These are phyloP conservation scores for Drosophila leonis DNA, from an alignment of 2,888 invertebrate genomes.

Conservation along the genomic window DNA sequence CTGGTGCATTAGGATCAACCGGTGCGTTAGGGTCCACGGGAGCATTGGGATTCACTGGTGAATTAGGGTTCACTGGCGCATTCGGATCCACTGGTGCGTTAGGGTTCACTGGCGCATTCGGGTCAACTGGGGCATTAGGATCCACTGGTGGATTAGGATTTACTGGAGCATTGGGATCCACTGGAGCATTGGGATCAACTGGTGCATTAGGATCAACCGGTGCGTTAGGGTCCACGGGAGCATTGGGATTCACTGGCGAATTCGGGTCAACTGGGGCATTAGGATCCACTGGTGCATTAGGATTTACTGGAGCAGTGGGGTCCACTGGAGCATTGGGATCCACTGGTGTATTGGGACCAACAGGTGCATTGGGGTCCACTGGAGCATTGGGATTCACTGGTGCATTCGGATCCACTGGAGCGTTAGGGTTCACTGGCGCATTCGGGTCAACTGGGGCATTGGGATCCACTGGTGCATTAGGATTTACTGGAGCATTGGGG, in stretches of 20 bases:
- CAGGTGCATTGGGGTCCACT: background rate
- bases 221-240: rapidly evolving
- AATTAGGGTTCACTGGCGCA: rapidly evolving
- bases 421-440: background rate
- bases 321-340: rapidly evolving
- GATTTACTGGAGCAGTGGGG: rapidly evolving
- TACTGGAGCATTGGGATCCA: background rate
- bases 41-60: background rate
- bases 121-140: background rate
- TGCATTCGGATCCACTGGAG: background rate
- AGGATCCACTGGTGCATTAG: rapidly evolving
- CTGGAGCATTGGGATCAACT: background rate
- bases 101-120: background rate
- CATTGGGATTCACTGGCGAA: background rate
- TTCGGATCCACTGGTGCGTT: constrained; percentile 2
- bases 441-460: background rate
- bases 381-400: background rate
- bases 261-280: background rate
- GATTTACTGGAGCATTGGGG: background rate
- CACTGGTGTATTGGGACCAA: rapidly evolving
- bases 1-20: constrained; percentile 14
- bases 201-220: background rate
- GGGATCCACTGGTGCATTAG: background rate
- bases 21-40: constrained; percentile 9
- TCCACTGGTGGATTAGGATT: background rate